phyloP scores from a whole-genome alignment of 2,797 vertebrate genomes.

The Ispidina picta region DNA sequence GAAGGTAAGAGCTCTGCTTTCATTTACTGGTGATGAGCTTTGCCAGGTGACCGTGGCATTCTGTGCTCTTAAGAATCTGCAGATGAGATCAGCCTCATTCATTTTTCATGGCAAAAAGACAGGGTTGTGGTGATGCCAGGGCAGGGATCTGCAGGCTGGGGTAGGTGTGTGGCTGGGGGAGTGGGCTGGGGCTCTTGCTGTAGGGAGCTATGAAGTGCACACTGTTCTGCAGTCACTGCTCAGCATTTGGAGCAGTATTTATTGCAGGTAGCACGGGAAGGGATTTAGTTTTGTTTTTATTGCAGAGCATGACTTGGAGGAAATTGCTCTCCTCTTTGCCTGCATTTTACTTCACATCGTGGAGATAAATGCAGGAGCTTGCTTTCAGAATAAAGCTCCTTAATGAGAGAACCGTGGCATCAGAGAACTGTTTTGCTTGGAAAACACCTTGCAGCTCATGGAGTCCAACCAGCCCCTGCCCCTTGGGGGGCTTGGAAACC shows the following conservation, averaged over 20 bases:
- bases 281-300: not conserved
- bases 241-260: not conserved
- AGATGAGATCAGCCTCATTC: constrained; percentile 71
- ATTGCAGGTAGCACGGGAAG: not conserved
- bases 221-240: not conserved
- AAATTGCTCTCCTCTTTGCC: not conserved
- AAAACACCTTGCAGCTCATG: no score
- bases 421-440: no score
- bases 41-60: constrained; percentile 58
- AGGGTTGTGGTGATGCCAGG: constrained; percentile 43
- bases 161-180: constrained; percentile 2
- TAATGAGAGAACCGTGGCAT: not conserved
- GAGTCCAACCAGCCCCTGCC: no score
- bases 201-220: not conserved
- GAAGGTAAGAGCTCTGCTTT: constrained; percentile 61
- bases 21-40: constrained; percentile 76
- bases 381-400: not conserved
- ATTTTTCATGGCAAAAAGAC: constrained; percentile 69
- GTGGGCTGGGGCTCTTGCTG: not conserved
- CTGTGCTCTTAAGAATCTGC: constrained; percentile 70
- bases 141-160: not conserved
- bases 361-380: not conserved
- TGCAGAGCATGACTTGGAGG: not conserved
- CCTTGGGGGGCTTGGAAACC: no score
- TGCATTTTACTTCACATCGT: not conserved